Conservation (phyloP, 2,888 invertebrate genomes). For the Zele albiditarsus region DNA sequence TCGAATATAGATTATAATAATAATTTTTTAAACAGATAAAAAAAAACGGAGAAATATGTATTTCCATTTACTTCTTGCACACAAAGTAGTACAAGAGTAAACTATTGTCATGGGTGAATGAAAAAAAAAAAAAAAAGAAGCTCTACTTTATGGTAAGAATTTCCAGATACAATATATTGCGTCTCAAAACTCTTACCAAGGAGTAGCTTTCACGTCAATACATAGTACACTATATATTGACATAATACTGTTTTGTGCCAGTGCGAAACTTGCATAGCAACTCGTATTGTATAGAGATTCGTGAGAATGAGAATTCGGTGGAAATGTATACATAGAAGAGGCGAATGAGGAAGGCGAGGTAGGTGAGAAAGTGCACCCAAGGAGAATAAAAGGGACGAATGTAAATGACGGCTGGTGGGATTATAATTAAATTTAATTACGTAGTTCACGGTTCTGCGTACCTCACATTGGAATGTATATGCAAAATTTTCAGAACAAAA, state of each 20-base stretch:
- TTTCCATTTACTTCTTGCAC: no score
- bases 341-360: background rate
- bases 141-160: background rate
- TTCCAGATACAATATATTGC: background rate
- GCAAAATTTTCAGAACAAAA: constrained; percentile 55
- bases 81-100: background rate
- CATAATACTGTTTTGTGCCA: constrained; percentile 23
- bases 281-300: background rate
- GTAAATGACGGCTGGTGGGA: constrained; percentile 62
- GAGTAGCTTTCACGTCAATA: constrained; percentile 36
- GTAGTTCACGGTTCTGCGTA: constrained; percentile 57
- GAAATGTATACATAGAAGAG: background rate
- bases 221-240: constrained; percentile 12
- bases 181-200: background rate
- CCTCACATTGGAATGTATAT: constrained; percentile 54
- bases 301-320: background rate
- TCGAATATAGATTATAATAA: no score
- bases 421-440: constrained; percentile 69
- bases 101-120: background rate
- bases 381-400: constrained; percentile 41
- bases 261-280: background rate
- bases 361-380: constrained; percentile 28
- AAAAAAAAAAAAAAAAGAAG: background rate
- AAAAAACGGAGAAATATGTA: no score
- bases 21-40: no score